These are phyloP conservation scores for Aporophyla lueneburgensis DNA, from an alignment of 2,888 invertebrate species.

Conservation along the genomic window DNA sequence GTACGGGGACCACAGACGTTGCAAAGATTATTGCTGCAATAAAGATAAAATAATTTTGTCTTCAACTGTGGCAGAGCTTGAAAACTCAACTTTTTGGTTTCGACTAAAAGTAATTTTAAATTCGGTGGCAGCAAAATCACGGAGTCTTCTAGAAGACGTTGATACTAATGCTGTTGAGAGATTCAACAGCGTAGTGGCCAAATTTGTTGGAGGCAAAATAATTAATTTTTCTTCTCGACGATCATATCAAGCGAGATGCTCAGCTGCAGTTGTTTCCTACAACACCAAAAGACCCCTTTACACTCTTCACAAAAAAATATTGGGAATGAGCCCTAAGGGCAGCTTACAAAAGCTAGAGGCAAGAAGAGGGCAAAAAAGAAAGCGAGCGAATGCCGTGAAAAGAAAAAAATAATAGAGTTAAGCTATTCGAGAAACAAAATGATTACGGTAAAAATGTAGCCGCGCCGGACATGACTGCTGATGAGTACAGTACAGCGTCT, in stretches of 20 bases:
- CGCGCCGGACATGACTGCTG: constrained; percentile 4
- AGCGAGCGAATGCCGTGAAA: constrained; percentile 4
- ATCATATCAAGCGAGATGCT: constrained; percentile 10
- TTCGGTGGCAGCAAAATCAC: constrained; percentile 16
- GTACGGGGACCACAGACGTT: constrained; percentile 7
- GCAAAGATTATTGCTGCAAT: constrained; percentile 8
- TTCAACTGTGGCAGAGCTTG: constrained; percentile 16
- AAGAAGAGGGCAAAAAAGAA: neutral
- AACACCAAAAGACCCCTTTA: constrained; percentile 12
- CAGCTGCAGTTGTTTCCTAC: constrained; percentile 6
- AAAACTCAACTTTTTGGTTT: constrained; percentile 12
- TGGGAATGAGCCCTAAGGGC: neutral
- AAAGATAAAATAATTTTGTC: constrained; percentile 5
- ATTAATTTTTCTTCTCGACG: neutral
- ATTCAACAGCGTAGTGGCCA: constrained; percentile 16
- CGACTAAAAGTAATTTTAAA: constrained; percentile 18
- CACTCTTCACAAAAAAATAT: constrained; percentile 7
- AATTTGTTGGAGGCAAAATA: constrained; percentile 14
- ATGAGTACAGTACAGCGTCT: neutral
- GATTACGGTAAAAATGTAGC: constrained; percentile 5
- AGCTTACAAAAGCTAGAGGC: neutral
- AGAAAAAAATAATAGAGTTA: constrained; percentile 12
- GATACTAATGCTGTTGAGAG: constrained; percentile 16
- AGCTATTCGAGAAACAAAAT: neutral
- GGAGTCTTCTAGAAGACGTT: constrained; percentile 13